phyloP scores from a whole-genome alignment of 2,888 invertebrate genomes.

The Mythimna ferrago region DNA sequence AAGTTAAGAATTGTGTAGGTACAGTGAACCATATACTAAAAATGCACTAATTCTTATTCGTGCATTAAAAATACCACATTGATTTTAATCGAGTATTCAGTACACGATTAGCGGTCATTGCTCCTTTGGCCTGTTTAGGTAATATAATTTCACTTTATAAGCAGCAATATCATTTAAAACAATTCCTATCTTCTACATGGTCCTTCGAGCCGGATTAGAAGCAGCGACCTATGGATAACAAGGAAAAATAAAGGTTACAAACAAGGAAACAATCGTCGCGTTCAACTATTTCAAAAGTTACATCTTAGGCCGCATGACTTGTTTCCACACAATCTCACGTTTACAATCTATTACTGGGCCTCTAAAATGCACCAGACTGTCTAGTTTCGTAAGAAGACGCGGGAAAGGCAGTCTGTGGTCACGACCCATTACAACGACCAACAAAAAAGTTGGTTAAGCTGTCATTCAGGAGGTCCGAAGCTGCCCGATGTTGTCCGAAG shows the following conservation, averaged over 20 bases:
- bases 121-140: no score
- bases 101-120: no score
- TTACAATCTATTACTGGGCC: conserved; percentile 47
- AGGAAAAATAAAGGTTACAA: conserved; percentile 9
- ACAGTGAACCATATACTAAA: no score
- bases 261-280: conserved; percentile 29
- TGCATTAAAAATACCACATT: no score
- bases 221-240: background rate
- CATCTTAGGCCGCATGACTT: conserved; percentile 47
- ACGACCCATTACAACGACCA: conserved; percentile 54
- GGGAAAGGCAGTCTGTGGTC: conserved; percentile 66
- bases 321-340: conserved; percentile 54
- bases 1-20: no score
- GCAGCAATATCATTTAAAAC: no score
- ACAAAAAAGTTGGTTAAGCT: conserved; percentile 57
- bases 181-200: no score
- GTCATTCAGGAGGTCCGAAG: conserved; percentile 34
- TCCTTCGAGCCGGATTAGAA: no score
- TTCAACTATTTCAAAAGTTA: conserved; percentile 39
- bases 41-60: no score
- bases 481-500: conserved; percentile 31
- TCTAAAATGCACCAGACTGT: conserved; percentile 54
- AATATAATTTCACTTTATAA: no score
- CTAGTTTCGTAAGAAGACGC: conserved; percentile 68
- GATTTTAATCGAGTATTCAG: no score